Evolutionary conservation across 2,113 vertebrate genomes (phyloP).

Genomic region (Hypocryptadius cinnamomeus): DNA sequence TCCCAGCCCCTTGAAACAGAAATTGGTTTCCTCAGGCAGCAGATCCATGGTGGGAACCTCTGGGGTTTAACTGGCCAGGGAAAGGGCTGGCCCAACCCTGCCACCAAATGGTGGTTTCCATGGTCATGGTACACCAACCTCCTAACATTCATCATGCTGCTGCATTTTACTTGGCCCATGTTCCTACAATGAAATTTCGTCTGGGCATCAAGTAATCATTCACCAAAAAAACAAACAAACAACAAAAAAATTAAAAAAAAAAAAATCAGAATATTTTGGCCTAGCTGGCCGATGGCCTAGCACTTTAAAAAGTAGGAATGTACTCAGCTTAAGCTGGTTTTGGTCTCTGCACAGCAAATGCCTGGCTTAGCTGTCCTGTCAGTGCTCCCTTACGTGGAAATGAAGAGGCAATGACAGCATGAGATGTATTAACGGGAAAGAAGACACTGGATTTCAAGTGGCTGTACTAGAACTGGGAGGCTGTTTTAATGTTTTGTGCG

Average conservation of each 20-base stretch:
- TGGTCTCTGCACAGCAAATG: background rate
- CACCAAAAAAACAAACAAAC: background rate
- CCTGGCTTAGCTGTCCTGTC: background rate
- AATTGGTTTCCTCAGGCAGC: background rate
- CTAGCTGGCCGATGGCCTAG: background rate
- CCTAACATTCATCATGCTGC: background rate
- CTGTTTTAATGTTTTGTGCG: background rate
- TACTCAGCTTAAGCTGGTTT: background rate
- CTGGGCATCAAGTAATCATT: background rate
- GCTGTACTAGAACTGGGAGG: background rate
- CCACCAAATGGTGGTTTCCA: background rate
- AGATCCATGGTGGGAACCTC: background rate
- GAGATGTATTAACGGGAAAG: background rate
- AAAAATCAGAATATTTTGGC: background rate
- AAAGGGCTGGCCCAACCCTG: background rate
- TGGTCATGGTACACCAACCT: background rate
- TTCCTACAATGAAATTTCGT: background rate
- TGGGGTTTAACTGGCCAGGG: background rate
- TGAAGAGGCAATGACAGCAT: background rate
- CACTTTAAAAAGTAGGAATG: background rate
- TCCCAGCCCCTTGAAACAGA: background rate
- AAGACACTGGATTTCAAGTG: constrained; percentile 24
- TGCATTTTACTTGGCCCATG: background rate
- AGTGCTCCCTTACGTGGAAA: background rate
- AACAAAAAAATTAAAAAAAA: background rate